phyloP scores from a whole-genome alignment of 2,888 invertebrate species.

The Callyntrura sp. region DNA sequence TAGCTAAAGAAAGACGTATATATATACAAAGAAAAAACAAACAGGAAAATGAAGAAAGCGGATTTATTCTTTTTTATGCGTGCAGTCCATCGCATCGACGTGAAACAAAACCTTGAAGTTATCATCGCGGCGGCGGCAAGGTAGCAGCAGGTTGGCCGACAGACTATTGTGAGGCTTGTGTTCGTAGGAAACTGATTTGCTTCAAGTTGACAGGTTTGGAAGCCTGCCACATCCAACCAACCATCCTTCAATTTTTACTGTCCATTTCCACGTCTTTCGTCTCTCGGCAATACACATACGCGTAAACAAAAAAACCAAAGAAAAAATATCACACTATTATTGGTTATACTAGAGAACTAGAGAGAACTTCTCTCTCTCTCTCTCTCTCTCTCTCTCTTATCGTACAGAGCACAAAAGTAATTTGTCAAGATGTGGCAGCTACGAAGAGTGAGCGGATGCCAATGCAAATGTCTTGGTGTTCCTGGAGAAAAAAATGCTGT shows the following conservation, averaged over 20 bases:
- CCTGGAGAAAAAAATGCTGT: conserved; percentile 47
- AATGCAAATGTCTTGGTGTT: conserved; percentile 68
- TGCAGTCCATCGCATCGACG: conserved; percentile 20
- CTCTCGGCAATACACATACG: conserved; percentile 6
- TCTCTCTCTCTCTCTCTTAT: neutral
- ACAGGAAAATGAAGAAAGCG: neutral
- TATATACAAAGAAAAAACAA: neutral
- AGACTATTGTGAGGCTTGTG: conserved; percentile 13
- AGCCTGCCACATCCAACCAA: conserved; percentile 68
- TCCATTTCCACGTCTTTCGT: conserved; percentile 42
- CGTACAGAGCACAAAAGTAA: conserved; percentile 64
- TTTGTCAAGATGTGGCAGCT: conserved; percentile 75
- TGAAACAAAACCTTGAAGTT: conserved; percentile 64
- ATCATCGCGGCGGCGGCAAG: conserved; percentile 73
- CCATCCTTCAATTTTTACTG: conserved; percentile 69
- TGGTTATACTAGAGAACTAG: neutral
- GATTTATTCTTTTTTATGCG: conserved; percentile 12
- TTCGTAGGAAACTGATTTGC: conserved; percentile 50
- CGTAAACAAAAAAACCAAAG: neutral
- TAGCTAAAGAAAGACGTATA: neutral
- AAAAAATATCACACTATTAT: conserved; percentile 48
- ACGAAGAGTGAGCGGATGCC: conserved; percentile 63
- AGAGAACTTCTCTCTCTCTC: no score
- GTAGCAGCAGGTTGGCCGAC: conserved; percentile 71
- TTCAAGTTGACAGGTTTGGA: conserved; percentile 74